Evolutionary conservation across 2,888 invertebrate species (phyloP).

Genomic region (Xanthia icteritia): DNA sequence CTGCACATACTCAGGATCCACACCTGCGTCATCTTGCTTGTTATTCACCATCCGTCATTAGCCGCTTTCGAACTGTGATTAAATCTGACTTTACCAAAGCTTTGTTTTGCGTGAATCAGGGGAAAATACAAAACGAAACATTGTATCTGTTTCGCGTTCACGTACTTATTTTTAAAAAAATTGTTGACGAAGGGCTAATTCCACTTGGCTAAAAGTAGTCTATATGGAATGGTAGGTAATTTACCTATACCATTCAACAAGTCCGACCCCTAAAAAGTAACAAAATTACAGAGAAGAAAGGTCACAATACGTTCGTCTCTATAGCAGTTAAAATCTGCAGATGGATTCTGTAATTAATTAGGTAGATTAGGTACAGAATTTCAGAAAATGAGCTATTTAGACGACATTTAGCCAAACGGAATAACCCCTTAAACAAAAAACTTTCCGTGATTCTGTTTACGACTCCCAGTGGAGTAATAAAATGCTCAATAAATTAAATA

Average conservation of each 20-base stretch:
- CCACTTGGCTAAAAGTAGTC: no score
- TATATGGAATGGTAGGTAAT: no score
- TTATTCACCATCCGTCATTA: slow-evolving; percentile 43
- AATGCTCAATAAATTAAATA: slow-evolving; percentile 73
- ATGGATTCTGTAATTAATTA: no score
- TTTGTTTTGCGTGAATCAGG: slow-evolving; percentile 63
- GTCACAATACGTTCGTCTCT: no score
- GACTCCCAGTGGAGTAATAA: slow-evolving; percentile 58
- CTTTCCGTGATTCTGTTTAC: slow-evolving; percentile 66
- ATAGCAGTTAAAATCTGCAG: no score
- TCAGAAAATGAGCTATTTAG: background rate
- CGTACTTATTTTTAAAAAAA: no score
- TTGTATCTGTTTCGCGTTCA: background rate
- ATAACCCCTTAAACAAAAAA: slow-evolving; percentile 22
- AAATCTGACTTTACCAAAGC: slow-evolving; percentile 35
- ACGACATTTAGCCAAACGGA: background rate
- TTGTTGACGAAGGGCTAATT: no score
- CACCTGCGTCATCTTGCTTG: slow-evolving; percentile 37
- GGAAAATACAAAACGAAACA: slow-evolving; percentile 14
- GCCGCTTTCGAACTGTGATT: slow-evolving; percentile 40
- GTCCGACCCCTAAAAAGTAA: no score
- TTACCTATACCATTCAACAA: no score
- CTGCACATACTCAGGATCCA: background rate
- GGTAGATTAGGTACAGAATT: background rate
- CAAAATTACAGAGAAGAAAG: no score